Evolutionary conservation across 2,888 invertebrate genomes (phyloP), one percentile per base, ranked within the genome.

Genomic region (Patella caerulea): DNA sequence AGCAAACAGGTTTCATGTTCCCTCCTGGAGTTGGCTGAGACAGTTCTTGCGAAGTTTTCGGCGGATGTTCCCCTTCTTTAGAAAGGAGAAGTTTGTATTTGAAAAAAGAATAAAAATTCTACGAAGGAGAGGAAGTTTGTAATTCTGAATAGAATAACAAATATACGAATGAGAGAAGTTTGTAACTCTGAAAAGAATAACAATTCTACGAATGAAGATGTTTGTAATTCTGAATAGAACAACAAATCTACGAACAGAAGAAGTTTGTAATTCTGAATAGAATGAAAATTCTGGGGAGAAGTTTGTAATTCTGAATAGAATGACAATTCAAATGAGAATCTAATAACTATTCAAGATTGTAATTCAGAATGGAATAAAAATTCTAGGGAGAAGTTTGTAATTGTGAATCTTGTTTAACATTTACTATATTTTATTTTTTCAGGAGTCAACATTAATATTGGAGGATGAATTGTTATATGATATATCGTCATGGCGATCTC

Each of bases 401-500:
- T 54, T 52, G 1, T 74, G 24, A 14, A 34, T 29, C 15, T 65
- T 12, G 12, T 59, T n/a, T 2, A 29, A 59, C 34, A 34, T 24
- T 56, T 34, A n/a, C 11, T 29, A 24, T 71, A 3, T 24, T 29
- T 73, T 55, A 69, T 72, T 73, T 69, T 54, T 69, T 24, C 17
- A 73, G 73, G 75, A 52, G 19, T 65, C 29, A 72, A 24, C 19
- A 55, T 29, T 54, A 72, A 24, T 71, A 59, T 0, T 72, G 78
- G 29, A 84, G 84, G 82, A 84, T 34, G 78, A 80, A 45, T 54
- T 83, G 7, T 53, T 81, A n/a, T 74, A 82, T 15, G 71, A 79
- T 12, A 45, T 85, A 53, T 80, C 86, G 9, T 85, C 88, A 7
- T 86, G 84, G 83, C 81, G 82, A 79, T 87, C 88, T 1, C 85